Evolutionary conservation across 1,140 invertebrate species (phyloP), one percentile per base, ranked within the genome.

Genomic region (Hestina assimilis): DNA sequence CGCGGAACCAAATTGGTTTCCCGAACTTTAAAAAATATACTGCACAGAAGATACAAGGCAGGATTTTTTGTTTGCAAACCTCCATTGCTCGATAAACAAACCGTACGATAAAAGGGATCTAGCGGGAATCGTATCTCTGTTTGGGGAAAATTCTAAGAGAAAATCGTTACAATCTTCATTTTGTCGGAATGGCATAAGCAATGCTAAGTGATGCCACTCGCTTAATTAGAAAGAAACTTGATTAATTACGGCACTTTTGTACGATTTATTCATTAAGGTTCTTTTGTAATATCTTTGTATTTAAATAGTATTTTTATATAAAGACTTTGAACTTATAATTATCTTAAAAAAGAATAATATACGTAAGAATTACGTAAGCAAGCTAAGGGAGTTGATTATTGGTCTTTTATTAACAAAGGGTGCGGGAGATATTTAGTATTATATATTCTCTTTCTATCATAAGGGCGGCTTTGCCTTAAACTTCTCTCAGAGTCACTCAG

Each of bases 21-120:
- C 51, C 54, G 63, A 69, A 72, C 60, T 66, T 70, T 70, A 74
- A 66, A 68, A 66, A 66, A 66, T 61, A 66, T 55, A 50, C 63
- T 54, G 58, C 59, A 50, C 57, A 52, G 65, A 63, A 64, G 65
- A 65, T 64, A 72, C 56, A 62, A 38, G 58, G 53, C 54, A 33
- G 63, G 51, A 59, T 62, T 73, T 70, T 71, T 72, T 72, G 64
- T 69, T 70, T 60, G 60, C 52, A 60, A 69, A 72, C 72, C 65
- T 74, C 64, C 57, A 71, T 71, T 72, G 59, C 63, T 65, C 66
- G 63, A 76, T 78, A 80, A 78, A 76, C 71, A 79, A 73, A 75
- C 70, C 60, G 62, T 75, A 69, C 63, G 65, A 72, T 76, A 79
- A 73, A 69, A 64, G 67, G 55, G 67, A 66, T 75, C 65, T 72